These are phyloP conservation scores for Drosophila athabasca DNA, from an alignment of 1,140 invertebrate species.

Conservation along the genomic window DNA sequence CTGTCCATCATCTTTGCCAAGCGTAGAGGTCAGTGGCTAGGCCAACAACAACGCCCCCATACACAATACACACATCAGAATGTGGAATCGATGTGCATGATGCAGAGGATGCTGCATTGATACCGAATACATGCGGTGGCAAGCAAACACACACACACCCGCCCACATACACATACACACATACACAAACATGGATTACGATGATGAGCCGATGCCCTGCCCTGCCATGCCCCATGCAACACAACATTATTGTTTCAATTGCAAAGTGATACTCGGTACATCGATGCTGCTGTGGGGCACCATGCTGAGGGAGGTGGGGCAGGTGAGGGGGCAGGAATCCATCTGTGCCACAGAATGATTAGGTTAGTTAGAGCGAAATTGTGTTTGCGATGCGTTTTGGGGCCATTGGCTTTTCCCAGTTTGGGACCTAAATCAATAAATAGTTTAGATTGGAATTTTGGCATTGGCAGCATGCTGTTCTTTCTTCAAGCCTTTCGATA, in stretches of 20 bases:
- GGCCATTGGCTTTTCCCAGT: constrained; percentile 9
- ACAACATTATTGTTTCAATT: constrained; percentile 68
- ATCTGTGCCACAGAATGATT: constrained; percentile 37
- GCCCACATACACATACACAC: constrained; percentile 13
- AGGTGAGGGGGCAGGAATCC: constrained; percentile 23
- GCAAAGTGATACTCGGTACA: constrained; percentile 55
- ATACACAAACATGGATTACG: constrained; percentile 4
- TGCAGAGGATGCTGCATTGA: constrained; percentile 31
- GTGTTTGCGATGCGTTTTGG: constrained; percentile 44
- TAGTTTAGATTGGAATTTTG: neutral
- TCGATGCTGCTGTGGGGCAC: constrained; percentile 42
- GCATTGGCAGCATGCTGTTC: no score
- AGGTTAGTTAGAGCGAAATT: constrained; percentile 60
- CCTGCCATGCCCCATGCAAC: constrained; percentile 15
- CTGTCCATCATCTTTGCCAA: neutral
- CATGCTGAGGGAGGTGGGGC: constrained; percentile 6
- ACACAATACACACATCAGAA: constrained; percentile 28
- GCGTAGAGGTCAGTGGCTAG: constrained; percentile 47
- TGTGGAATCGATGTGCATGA: constrained; percentile 30
- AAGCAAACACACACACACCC: constrained; percentile 9
- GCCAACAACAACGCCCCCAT: constrained; percentile 24
- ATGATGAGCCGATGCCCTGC: no score
- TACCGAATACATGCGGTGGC: constrained; percentile 38
- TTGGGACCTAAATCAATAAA: constrained; percentile 27
- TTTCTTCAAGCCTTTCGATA: no score